Evolutionary conservation across 2,797 vertebrate species (phyloP).

Genomic region (Meda fulgida): DNA sequence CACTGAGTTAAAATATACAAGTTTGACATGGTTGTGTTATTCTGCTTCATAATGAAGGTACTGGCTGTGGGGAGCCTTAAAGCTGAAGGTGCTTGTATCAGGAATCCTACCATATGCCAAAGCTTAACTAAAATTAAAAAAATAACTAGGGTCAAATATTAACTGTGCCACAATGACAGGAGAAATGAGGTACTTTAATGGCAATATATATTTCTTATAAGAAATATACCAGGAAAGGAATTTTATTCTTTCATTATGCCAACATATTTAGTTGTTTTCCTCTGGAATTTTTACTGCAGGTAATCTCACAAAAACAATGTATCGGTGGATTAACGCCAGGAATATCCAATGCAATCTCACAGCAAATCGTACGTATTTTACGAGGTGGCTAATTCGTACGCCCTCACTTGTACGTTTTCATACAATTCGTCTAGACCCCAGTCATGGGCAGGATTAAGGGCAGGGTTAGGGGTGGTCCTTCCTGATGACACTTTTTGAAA

Average conservation of each 20-base stretch:
- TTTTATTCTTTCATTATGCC: neutral
- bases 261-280: neutral
- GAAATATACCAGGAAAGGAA: neutral
- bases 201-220: slow-evolving; percentile 9
- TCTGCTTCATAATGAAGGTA: slow-evolving; percentile 5
- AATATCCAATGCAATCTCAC: neutral
- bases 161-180: neutral
- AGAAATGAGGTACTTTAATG: neutral
- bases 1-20: slow-evolving; percentile 45
- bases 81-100: neutral
- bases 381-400: too few relatives aligned
- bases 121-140: neutral
- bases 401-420: too few relatives aligned
- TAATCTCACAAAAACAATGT: neutral
- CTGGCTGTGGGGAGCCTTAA: neutral
- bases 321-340: neutral
- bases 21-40: slow-evolving; percentile 1
- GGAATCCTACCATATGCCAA: neutral
- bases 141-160: neutral
- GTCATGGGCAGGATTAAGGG: too few relatives aligned
- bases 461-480: too few relatives aligned
- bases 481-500: too few relatives aligned
- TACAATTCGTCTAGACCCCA: too few relatives aligned
- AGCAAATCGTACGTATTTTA: too few relatives aligned
- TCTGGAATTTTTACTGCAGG: neutral